phyloP scores from a whole-genome alignment of 1,140 invertebrate species.

The Panulirus ornatus region DNA sequence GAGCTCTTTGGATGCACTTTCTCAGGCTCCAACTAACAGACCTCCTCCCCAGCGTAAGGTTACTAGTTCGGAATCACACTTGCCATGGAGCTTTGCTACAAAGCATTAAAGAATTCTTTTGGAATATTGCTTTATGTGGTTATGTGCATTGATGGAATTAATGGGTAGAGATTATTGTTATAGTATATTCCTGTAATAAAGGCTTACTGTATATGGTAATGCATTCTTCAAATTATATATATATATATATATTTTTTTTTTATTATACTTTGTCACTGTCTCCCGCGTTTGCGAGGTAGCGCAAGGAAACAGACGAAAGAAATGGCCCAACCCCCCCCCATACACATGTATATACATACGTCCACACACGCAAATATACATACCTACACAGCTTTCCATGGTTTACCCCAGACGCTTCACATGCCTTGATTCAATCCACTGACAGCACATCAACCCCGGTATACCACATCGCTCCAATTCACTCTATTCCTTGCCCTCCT shows the following conservation, averaged over 20 bases:
- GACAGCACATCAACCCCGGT: too few relatives aligned
- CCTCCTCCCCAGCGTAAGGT: conserved; percentile 53
- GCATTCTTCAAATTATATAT: conserved; percentile 41
- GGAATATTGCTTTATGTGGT: conserved; percentile 34
- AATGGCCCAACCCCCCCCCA: too few relatives aligned
- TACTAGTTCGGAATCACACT: conserved; percentile 48
- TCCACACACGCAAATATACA: too few relatives aligned
- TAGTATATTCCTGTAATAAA: neutral
- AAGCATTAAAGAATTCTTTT: conserved; percentile 46
- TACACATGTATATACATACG: too few relatives aligned
- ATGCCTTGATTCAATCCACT: too few relatives aligned
- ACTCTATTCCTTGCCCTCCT: too few relatives aligned
- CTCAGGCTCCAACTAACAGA: conserved; percentile 68
- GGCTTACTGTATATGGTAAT: conserved; percentile 43
- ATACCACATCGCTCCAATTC: too few relatives aligned
- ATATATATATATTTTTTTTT: neutral
- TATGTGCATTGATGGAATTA: conserved; percentile 1
- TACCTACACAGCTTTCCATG: too few relatives aligned
- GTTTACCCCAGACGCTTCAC: too few relatives aligned
- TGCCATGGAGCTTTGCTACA: conserved; percentile 64
- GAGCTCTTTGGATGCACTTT: conserved; percentile 67
- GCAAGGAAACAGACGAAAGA: too few relatives aligned
- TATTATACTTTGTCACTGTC: too few relatives aligned
- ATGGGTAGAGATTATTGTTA: conserved; percentile 16
- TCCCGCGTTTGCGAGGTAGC: too few relatives aligned